Conservation (phyloP, 2,113 vertebrate species). For the Notarius lentiginosus region DNA sequence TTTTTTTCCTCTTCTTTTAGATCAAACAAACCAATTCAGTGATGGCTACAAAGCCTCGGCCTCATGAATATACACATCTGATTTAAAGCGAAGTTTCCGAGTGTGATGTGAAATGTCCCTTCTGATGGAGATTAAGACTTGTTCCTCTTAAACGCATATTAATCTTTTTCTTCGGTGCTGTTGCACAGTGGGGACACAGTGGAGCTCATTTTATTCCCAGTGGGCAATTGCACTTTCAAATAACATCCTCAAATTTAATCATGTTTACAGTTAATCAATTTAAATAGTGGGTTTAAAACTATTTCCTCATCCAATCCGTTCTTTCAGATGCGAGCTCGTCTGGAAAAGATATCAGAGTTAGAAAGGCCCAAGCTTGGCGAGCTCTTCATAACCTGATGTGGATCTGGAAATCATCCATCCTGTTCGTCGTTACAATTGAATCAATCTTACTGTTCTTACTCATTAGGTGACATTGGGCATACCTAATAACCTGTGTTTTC, state of each 20-base stretch:
- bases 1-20: neutral
- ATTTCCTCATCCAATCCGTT: constrained; percentile 70
- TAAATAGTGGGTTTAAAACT: constrained; percentile 89
- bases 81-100: constrained; percentile 87
- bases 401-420: too few relatives aligned
- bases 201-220: constrained; percentile 98
- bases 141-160: constrained; percentile 97
- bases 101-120: constrained; percentile 91
- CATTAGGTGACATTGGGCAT: too few relatives aligned
- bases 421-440: too few relatives aligned
- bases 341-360: too few relatives aligned
- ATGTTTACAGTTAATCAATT: constrained; percentile 99
- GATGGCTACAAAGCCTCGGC: neutral
- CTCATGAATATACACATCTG: constrained; percentile 69
- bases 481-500: too few relatives aligned
- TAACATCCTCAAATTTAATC: constrained; percentile 99
- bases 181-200: constrained; percentile 93
- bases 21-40: neutral
- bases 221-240: constrained; percentile 99
- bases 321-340: too few relatives aligned
- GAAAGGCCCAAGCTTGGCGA: too few relatives aligned
- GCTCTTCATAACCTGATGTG: too few relatives aligned
- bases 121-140: constrained; percentile 96
- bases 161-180: constrained; percentile 88
- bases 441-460: too few relatives aligned